Base-by-base conservation (phyloP, 2,888 invertebrate species). In the Osmoderma eremita region DNA sequence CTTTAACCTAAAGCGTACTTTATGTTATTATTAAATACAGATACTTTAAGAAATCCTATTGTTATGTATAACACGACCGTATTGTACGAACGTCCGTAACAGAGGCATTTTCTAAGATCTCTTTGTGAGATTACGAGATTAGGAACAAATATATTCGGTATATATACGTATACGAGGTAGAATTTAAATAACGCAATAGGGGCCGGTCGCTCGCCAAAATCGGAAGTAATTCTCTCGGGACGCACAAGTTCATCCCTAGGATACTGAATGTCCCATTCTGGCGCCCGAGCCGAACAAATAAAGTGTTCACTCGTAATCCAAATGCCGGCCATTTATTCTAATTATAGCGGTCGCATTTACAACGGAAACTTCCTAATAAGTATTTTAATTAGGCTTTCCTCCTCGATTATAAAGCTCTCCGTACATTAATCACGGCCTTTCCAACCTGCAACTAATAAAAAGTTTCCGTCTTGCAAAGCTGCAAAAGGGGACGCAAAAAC, bases 201-300 rank as follows among this genome's bases (percentile, higher is more conserved):
- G 13, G 15, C 48, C 45, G 17, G 45, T 17, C n/a, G 53, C 38
- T 61, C 30, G 45, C 58, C 58, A 62, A 66, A 68, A 63, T 63
- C 66, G 50, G 42, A 39, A 20, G 45, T 69, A 69, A 67, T 67
- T 63, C 66, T 51, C 66, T 22, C 17, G 67, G 58, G 66, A 54
- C 38, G 54, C 38, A 54, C 30, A 51, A 39, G 53, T 51, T 41
- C 39, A 65, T 65, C 39, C 49, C 48, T 15, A 30, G 24, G 51
- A 51, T 17, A 38, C 63, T 38, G 39, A 63, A 39, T 63, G 63
- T 38, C 18, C 63, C 24, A 41, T 30, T 41, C 36, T 36, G 18
- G 41, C 41, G n/a, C 30, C 17, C 30, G 45, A 66, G 66, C 38
- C 54, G 48, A 42, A 62, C 51, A 67, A 67, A 62, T 62, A 67